Evolutionary conservation across 2,888 invertebrate genomes (phyloP), one percentile per base, ranked within the genome.

Genomic region (Drosophila rubida): DNA sequence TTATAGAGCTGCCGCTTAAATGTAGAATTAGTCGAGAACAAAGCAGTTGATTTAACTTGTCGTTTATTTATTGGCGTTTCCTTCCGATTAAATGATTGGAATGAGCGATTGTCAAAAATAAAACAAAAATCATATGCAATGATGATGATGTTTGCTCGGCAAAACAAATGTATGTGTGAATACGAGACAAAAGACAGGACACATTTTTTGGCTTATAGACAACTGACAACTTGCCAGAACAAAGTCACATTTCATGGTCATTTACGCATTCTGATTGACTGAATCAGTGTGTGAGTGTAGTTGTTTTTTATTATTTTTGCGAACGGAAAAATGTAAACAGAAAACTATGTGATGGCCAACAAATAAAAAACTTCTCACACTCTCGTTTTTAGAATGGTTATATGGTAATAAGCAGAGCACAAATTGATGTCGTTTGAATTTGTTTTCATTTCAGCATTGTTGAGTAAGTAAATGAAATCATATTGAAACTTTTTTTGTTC

Each of bases 141-240:
- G 11, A 13, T 8, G 25, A 42, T 55, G 57, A 42, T 30, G 35
- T 23, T 44, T 44, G 51, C 57, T 46, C 78, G 88, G 89, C 86
- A 75, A 86, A 88, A 88, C 89, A 89, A 89, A 88, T 82, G 82
- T 64, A 88, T 82, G 82, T 65, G 61, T 49, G 42, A 72, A 65
- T 67, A 63, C 48, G 44, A 71, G 68, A 70, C 62, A 25, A 59
- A 45, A 44, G 22, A 63, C 27, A 16, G 46, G 23, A 14, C 45
- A 55, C 19, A 48, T 13, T 41, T 41, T 65, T 44, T 65, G 19
- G 19, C 46, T 14, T 49, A 35, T 42, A 39, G 42, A 50, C 25
- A 55, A 55, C 39, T 48, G 46, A 37, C 37, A 25, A 55, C 6
- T 55, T 45, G 32, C 23, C 67, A 57, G 30, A 67, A 68, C 85